Percentiles rank a stretch among this genome's conserved stretches.
These are phyloP conservation scores for Cerastoderma edule DNA, from an alignment of 2,888 invertebrate species.

Conservation along the genomic window DNA sequence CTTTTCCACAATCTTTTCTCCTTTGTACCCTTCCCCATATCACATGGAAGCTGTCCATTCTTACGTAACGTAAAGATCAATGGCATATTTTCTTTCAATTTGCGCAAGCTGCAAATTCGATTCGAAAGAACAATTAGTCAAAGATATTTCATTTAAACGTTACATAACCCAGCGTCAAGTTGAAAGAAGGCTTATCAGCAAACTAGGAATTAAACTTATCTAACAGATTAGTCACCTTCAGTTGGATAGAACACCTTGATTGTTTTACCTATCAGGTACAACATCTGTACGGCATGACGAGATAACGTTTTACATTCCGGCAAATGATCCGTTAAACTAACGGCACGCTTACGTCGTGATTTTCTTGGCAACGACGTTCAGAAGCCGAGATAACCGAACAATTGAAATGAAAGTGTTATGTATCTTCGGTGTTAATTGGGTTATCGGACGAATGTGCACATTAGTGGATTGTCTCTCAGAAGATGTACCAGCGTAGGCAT, in stretches of 20 bases:
- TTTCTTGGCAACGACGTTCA: not conserved
- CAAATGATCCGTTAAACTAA: conserved; percentile 47
- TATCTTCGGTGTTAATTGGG: not conserved
- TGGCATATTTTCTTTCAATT: too few relatives aligned
- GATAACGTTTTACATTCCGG: conserved; percentile 15
- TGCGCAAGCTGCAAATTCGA: too few relatives aligned
- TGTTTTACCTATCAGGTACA: conserved; percentile 14
- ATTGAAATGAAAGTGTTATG: not conserved
- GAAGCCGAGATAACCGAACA: not conserved
- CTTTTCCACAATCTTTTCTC: too few relatives aligned
- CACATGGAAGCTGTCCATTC: too few relatives aligned
- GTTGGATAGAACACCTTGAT: conserved; percentile 3
- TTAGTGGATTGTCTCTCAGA: too few relatives aligned
- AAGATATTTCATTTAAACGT: too few relatives aligned
- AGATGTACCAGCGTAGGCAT: too few relatives aligned
- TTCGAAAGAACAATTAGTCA: too few relatives aligned
- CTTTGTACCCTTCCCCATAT: too few relatives aligned
- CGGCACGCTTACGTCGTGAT: conserved; percentile 30
- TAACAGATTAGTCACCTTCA: conserved; percentile 10
- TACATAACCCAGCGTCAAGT: too few relatives aligned
- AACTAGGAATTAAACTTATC: conserved; percentile 1
- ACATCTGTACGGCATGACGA: not conserved
- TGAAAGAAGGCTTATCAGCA: too few relatives aligned
- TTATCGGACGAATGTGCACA: conserved; percentile 18
- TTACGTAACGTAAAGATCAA: too few relatives aligned